Evolutionary conservation across 2,113 vertebrate species (phyloP).

Genomic region (Chloebia gouldiae): DNA sequence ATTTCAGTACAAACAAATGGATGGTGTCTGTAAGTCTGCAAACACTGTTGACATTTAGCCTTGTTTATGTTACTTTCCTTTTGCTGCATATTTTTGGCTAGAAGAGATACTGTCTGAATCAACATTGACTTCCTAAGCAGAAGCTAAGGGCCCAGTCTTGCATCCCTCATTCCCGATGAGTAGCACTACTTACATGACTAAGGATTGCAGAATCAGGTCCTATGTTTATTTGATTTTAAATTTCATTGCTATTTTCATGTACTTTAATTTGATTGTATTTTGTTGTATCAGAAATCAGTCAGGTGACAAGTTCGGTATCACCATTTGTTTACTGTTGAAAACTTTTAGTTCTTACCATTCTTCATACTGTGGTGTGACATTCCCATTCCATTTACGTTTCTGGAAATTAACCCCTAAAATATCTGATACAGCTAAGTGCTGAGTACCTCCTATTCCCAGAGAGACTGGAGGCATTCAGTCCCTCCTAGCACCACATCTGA

Average conservation of each 20-base stretch:
- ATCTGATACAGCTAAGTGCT: not conserved
- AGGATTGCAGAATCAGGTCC: slow-evolving; percentile 48
- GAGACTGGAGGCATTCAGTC: slow-evolving; percentile 20
- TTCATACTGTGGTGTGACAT: not conserved
- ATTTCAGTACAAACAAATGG: slow-evolving; percentile 78
- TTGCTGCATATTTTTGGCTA: slow-evolving; percentile 75
- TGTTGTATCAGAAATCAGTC: not conserved
- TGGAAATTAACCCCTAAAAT: slow-evolving; percentile 43
- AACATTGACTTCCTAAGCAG: slow-evolving; percentile 70
- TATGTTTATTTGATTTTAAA: slow-evolving; percentile 4
- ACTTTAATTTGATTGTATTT: not conserved
- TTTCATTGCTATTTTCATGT: not conserved
- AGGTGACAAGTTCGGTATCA: not conserved
- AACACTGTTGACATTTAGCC: slow-evolving; percentile 79
- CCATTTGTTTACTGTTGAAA: not conserved
- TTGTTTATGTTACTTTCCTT: slow-evolving; percentile 80
- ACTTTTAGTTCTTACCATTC: not conserved
- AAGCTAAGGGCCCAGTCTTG: slow-evolving; percentile 55
- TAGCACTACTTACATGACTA: slow-evolving; percentile 38
- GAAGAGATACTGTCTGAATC: slow-evolving; percentile 73
- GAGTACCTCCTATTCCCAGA: not conserved
- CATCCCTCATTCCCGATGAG: slow-evolving; percentile 1
- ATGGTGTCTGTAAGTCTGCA: slow-evolving; percentile 78
- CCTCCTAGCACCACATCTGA: slow-evolving; percentile 17
- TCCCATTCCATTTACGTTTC: not conserved